Evolutionary conservation across 2,113 vertebrate genomes (phyloP).

Genomic region (Prunella himalayana): DNA sequence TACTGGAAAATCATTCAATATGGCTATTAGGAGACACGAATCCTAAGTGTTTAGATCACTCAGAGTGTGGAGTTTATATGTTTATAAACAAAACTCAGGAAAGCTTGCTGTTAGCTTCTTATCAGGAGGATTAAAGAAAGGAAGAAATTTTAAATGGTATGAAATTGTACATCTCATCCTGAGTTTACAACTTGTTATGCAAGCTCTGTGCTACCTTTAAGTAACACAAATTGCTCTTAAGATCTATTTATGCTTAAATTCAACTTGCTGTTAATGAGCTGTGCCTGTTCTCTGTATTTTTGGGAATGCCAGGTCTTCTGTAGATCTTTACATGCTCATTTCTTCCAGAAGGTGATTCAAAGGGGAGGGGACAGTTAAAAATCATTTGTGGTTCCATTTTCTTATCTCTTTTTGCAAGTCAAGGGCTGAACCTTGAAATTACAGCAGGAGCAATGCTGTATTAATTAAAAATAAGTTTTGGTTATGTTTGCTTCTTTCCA

Average conservation of each 20-base stretch:
- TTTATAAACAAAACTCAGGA: not conserved
- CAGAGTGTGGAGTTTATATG: not conserved
- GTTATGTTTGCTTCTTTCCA: not conserved
- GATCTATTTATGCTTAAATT: not conserved
- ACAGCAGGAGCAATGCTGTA: not conserved
- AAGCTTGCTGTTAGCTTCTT: not conserved
- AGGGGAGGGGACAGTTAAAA: not conserved
- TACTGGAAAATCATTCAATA: not conserved
- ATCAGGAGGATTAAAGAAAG: not conserved
- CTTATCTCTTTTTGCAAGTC: not conserved
- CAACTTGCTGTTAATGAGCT: not conserved
- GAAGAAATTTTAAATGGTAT: not conserved
- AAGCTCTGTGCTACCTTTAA: not conserved
- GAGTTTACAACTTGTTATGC: not conserved
- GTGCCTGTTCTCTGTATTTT: not conserved
- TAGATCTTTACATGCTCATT: not conserved
- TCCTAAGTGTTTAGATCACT: not conserved
- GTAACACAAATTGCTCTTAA: not conserved
- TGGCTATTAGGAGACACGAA: not conserved
- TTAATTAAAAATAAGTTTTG: not conserved
- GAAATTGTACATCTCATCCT: not conserved
- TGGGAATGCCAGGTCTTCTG: not conserved
- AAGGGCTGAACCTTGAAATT: not conserved
- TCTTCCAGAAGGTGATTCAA: not conserved
- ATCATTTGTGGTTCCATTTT: not conserved